These are phyloP conservation scores for Agrenia bidenticulata DNA, from an alignment of 2,888 invertebrate species.

Conservation along the genomic window DNA sequence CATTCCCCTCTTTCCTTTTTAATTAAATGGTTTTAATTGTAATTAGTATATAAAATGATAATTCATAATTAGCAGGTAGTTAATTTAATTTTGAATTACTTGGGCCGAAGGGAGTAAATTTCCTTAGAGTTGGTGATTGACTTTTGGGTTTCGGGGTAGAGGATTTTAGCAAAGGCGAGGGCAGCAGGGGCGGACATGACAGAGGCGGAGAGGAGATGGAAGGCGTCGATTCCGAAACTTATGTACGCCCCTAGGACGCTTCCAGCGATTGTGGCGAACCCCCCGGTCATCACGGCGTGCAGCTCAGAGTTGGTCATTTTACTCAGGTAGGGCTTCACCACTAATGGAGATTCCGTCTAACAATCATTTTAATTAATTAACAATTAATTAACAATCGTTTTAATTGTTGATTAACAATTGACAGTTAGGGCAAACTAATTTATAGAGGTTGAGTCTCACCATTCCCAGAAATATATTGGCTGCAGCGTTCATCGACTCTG, in stretches of 20 bases:
- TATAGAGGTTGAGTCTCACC: conserved; percentile 63
- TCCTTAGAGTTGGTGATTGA: conserved; percentile 74
- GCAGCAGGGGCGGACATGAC: conserved; percentile 85
- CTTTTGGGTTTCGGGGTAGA: conserved; percentile 86
- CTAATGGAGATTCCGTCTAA: conserved; percentile 83
- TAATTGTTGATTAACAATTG: too few relatives aligned
- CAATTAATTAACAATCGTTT: too few relatives aligned
- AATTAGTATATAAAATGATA: conserved; percentile 2
- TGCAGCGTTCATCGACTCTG: conserved; percentile 89
- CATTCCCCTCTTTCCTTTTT: conserved; percentile 80
- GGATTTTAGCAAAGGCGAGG: conserved; percentile 81
- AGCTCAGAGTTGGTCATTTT: conserved; percentile 86
- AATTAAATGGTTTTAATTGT: conserved; percentile 18
- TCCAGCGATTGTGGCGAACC: conserved; percentile 93
- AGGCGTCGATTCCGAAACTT: conserved; percentile 80
- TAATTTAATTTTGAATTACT: conserved; percentile 28
- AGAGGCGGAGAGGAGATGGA: conserved; percentile 86
- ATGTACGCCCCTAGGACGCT: conserved; percentile 68
- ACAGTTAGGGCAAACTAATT: too few relatives aligned
- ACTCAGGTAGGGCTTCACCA: conserved; percentile 84
- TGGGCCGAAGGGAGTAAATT: conserved; percentile 60
- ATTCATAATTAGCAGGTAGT: too few relatives aligned
- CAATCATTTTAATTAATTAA: too few relatives aligned
- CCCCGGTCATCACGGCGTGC: conserved; percentile 89
- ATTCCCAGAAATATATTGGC: conserved; percentile 93